Conservation (phyloP, 2,797 vertebrate species). For the Paedocypris micromegethes region DNA sequence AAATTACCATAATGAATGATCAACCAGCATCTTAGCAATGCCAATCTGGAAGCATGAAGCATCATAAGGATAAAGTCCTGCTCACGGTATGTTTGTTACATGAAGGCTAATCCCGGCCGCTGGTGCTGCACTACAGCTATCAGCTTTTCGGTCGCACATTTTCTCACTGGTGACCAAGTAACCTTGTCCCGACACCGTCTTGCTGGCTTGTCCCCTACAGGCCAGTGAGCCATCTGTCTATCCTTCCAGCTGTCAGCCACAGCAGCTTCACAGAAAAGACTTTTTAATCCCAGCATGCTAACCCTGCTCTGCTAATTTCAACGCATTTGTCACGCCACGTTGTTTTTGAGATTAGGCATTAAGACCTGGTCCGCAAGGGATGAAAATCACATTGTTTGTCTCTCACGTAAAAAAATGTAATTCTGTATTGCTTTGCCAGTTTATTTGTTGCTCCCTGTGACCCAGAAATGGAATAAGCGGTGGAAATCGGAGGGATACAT, state of each 20-base stretch:
- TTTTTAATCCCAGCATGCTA: not conserved
- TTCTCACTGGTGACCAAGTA: conserved; percentile 36
- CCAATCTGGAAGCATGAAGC: no score
- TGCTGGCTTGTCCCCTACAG: conserved; percentile 9
- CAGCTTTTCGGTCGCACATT: conserved; percentile 5
- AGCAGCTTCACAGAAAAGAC: conserved; percentile 24
- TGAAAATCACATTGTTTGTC: no score
- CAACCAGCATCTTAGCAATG: no score
- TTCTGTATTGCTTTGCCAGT: no score
- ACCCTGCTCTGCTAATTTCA: conserved; percentile 18
- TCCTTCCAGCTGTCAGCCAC: conserved; percentile 19
- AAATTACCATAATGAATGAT: no score
- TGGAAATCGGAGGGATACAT: no score
- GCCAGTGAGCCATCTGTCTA: conserved; percentile 34
- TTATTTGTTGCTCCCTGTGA: no score
- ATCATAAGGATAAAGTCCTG: no score
- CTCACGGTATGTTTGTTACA: conserved; percentile 10
- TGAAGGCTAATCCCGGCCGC: conserved; percentile 15
- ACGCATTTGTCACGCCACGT: not conserved
- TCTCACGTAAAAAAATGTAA: no score
- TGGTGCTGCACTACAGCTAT: conserved; percentile 6
- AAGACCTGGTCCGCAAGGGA: not conserved
- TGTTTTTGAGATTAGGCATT: conserved; percentile 6
- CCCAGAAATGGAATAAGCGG: no score
- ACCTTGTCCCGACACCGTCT: conserved; percentile 32